phyloP scores from a whole-genome alignment of 2,888 invertebrate genomes.

The Meteorus cinctellus region DNA sequence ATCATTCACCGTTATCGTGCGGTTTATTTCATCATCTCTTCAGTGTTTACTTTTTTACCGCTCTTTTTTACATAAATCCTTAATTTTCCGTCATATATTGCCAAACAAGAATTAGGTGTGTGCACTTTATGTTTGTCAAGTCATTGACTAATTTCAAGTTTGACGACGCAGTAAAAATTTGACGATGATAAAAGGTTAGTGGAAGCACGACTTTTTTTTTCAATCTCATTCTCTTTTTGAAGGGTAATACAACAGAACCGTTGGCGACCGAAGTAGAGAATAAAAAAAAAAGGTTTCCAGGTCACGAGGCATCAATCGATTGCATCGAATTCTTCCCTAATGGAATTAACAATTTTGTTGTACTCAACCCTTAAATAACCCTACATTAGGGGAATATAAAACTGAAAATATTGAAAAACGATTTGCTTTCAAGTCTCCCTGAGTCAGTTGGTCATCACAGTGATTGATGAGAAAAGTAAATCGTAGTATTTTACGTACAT shows the following conservation, averaged over 20 bases:
- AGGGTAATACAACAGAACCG: slow-evolving; percentile 10
- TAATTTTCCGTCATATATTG: neutral
- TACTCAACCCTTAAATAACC: neutral
- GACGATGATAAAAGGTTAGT: slow-evolving; percentile 4
- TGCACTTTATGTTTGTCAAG: slow-evolving; percentile 1
- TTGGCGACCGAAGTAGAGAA: neutral
- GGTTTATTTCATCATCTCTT: neutral
- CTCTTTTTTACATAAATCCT: neutral
- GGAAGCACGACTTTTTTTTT: neutral
- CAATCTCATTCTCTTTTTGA: slow-evolving; percentile 8
- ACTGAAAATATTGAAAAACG: neutral
- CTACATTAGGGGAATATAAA: neutral
- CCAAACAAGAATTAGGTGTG: neutral
- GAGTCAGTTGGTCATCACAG: too few species aligned
- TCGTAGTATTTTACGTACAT: neutral
- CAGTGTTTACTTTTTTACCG: neutral
- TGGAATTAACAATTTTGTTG: slow-evolving; percentile 22
- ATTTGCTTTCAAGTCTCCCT: too few species aligned
- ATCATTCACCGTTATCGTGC: slow-evolving; percentile 14
- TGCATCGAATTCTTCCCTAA: slow-evolving; percentile 6
- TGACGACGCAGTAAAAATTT: neutral
- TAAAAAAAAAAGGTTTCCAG: slow-evolving; percentile 31
- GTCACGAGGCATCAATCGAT: slow-evolving; percentile 32
- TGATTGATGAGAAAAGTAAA: neutral
- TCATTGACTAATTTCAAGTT: neutral